A percentile compares a stretch with the other conserved stretches of the same genome.
Evolutionary conservation across 2,113 vertebrate species (phyloP).

Genomic region (Hassar affinis): DNA sequence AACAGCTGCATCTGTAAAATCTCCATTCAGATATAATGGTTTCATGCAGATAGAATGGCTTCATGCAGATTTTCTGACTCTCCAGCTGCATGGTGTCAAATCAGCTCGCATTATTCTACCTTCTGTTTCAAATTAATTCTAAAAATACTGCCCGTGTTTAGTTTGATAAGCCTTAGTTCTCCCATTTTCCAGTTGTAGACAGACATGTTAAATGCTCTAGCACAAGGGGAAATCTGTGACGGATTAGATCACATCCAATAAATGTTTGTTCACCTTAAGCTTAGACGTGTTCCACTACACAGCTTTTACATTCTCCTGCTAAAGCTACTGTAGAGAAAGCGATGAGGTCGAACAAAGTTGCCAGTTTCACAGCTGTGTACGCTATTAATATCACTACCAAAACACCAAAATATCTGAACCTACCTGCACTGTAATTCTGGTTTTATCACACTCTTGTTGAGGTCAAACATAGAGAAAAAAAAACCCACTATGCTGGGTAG

Average conservation of each 20-base stretch:
- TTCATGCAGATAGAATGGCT: constrained; percentile 5
- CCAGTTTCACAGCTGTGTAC: not conserved
- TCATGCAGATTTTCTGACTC: constrained; percentile 19
- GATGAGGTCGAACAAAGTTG: not conserved
- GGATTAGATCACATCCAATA: constrained; percentile 42
- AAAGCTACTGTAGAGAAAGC: not conserved
- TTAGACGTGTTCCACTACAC: constrained; percentile 19
- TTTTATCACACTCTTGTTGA: not conserved
- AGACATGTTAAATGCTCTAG: constrained; percentile 39
- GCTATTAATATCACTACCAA: constrained; percentile 1
- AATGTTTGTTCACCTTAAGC: constrained; percentile 38
- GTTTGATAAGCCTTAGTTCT: constrained; percentile 39
- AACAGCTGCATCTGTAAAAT: constrained; percentile 29
- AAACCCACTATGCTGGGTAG: not conserved
- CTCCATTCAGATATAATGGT: not conserved
- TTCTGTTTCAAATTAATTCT: constrained; percentile 39
- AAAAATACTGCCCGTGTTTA: constrained; percentile 21
- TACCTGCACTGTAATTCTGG: not conserved
- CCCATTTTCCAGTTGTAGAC: constrained; percentile 24
- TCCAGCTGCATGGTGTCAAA: constrained; percentile 30
- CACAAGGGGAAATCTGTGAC: constrained; percentile 24
- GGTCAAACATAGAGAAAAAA: not conserved
- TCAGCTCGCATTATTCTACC: not conserved
- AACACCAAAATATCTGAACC: not conserved
- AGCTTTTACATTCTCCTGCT: constrained; percentile 21